Evolutionary conservation across 2,888 invertebrate species (phyloP).

Genomic region (Heliconius ethilla): DNA sequence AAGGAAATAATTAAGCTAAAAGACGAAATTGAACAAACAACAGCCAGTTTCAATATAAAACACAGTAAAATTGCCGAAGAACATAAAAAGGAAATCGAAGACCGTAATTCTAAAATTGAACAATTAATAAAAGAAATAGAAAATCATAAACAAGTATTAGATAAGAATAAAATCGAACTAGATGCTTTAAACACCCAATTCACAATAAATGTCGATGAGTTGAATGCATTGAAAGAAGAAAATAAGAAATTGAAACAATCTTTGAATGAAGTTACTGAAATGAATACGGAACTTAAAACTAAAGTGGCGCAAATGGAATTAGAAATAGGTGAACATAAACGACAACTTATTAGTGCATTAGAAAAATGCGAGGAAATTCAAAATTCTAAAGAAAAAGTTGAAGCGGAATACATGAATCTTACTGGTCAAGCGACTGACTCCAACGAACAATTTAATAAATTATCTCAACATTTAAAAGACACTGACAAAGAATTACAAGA

Average conservation of each 20-base stretch:
- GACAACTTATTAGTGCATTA: slow-evolving; percentile 79
- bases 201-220: slow-evolving; percentile 68
- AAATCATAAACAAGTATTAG: slow-evolving; percentile 70
- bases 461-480: slow-evolving; percentile 80
- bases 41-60: slow-evolving; percentile 76
- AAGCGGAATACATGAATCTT: slow-evolving; percentile 82
- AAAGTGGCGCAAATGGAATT: slow-evolving; percentile 77
- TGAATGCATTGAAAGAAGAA: slow-evolving; percentile 71
- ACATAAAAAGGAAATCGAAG: slow-evolving; percentile 77
- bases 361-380: slow-evolving; percentile 82
- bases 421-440: slow-evolving; percentile 83
- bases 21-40: slow-evolving; percentile 74
- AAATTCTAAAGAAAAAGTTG: slow-evolving; percentile 81
- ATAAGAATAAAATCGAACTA: slow-evolving; percentile 76
- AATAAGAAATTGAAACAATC: slow-evolving; percentile 70
- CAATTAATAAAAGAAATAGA: slow-evolving; percentile 77
- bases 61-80: slow-evolving; percentile 78
- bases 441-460: slow-evolving; percentile 80
- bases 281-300: slow-evolving; percentile 64
- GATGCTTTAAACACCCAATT: slow-evolving; percentile 74
- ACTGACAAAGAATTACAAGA: slow-evolving; percentile 82
- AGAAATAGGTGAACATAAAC: slow-evolving; percentile 80
- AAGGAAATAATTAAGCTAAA: slow-evolving; percentile 79
- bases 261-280: slow-evolving; percentile 69
- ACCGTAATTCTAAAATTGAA: slow-evolving; percentile 77